These are phyloP conservation scores for Grapholita molesta DNA, from an alignment of 1,140 invertebrate species.

Conservation along the genomic window DNA sequence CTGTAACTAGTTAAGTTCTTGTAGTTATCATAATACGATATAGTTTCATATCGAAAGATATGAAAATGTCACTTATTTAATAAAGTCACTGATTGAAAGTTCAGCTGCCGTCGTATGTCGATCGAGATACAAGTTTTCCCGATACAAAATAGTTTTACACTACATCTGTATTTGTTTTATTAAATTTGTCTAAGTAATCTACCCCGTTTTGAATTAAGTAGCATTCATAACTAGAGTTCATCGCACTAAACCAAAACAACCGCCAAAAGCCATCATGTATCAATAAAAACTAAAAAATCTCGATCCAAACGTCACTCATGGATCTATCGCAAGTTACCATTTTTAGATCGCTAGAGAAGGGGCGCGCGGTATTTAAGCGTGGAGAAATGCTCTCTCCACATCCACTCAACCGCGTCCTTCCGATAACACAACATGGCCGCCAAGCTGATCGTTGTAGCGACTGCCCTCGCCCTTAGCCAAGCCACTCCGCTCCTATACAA, in stretches of 20 bases:
- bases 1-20: too few species aligned
- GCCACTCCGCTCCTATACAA: slow-evolving; percentile 40
- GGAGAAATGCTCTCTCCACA: slow-evolving; percentile 74
- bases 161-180: too few species aligned
- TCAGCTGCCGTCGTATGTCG: too few species aligned
- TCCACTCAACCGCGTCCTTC: slow-evolving; percentile 53
- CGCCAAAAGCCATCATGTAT: neutral
- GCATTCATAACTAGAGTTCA: neutral
- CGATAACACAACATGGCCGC: slow-evolving; percentile 17
- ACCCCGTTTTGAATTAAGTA: too few species aligned
- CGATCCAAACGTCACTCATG: slow-evolving; percentile 39
- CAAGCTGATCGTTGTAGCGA: neutral
- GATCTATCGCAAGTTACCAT: slow-evolving; percentile 53
- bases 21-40: too few species aligned
- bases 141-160: too few species aligned
- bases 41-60: too few species aligned
- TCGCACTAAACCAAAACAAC: slow-evolving; percentile 3
- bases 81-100: too few species aligned
- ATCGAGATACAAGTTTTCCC: too few species aligned
- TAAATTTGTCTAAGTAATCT: too few species aligned
- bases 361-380: slow-evolving; percentile 58
- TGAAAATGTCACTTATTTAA: too few species aligned
- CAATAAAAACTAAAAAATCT: slow-evolving; percentile 31
- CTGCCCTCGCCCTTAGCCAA: neutral
- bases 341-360: slow-evolving; percentile 52